These are phyloP conservation scores for Andrena marginata DNA, from an alignment of 2,888 invertebrate species.

Conservation along the genomic window DNA sequence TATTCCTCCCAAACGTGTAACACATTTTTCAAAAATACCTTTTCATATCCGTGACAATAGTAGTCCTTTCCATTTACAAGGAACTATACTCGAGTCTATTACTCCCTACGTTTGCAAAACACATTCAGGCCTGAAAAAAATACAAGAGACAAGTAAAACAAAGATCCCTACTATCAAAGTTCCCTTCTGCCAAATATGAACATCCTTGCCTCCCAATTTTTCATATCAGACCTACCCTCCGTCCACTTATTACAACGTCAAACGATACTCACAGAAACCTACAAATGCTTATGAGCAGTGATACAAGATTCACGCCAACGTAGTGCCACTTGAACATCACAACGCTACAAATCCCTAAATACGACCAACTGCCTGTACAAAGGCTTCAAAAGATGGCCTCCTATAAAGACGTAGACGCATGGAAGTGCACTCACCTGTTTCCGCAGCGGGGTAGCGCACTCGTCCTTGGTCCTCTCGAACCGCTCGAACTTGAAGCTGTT, in stretches of 20 bases:
- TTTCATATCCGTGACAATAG: no score
- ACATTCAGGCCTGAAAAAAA: no score
- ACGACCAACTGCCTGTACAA: not conserved
- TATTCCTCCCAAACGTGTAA: no score
- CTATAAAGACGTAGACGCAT: not conserved
- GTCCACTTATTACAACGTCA: not conserved
- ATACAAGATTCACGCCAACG: not conserved
- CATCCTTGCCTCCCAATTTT: not conserved
- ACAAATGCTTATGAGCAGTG: not conserved
- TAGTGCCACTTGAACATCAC: not conserved
- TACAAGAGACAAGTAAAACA: no score
- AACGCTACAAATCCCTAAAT: not conserved
- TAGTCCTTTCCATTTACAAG: no score
- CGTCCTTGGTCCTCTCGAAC: slow-evolving; percentile 91
- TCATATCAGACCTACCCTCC: not conserved
- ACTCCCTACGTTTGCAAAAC: no score
- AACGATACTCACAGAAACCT: not conserved
- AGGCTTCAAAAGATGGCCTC: not conserved
- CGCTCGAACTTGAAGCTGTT: slow-evolving; percentile 96
- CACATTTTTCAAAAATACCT: no score
- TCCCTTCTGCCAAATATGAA: not conserved
- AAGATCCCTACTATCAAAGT: no score
- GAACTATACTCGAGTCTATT: no score
- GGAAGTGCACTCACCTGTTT: slow-evolving; percentile 88
- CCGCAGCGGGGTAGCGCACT: slow-evolving; percentile 86